Evolutionary conservation across 1,140 invertebrate genomes (phyloP).

Genomic region (Macrocentrus cingulum): DNA sequence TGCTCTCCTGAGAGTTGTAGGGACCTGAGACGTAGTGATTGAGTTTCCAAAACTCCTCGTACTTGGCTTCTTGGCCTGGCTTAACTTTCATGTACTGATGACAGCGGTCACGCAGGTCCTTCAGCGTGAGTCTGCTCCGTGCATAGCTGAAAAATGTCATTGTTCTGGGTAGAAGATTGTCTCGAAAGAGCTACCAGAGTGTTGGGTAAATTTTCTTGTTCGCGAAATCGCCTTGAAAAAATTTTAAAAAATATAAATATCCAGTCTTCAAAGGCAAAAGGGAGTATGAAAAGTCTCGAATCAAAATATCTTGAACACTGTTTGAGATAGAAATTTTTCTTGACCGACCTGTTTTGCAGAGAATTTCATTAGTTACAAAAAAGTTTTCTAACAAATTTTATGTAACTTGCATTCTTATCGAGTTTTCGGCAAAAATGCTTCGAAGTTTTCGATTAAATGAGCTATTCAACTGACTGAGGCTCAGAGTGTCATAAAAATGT

Average conservation of each 20-base stretch:
- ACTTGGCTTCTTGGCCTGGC: slow-evolving; percentile 71
- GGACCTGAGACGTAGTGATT: slow-evolving; percentile 85
- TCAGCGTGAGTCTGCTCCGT: slow-evolving; percentile 77
- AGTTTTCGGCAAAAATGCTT: too few relatives aligned
- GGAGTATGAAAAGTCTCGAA: background rate
- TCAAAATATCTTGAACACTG: too few relatives aligned
- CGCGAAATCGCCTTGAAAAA: slow-evolving; percentile 85
- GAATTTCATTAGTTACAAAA: too few relatives aligned
- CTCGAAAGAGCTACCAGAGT: slow-evolving; percentile 92
- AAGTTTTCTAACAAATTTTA: too few relatives aligned
- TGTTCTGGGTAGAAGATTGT: slow-evolving; percentile 84
- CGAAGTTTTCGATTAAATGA: too few relatives aligned
- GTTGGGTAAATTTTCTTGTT: slow-evolving; percentile 99
- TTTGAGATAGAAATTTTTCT: slow-evolving; percentile 1
- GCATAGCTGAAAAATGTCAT: slow-evolving; percentile 95
- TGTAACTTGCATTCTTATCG: too few relatives aligned
- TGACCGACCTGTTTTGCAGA: too few relatives aligned
- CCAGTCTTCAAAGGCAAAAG: too few relatives aligned
- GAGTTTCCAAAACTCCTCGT: slow-evolving; percentile 84
- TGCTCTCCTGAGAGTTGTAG: slow-evolving; percentile 77
- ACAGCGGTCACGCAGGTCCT: slow-evolving; percentile 73
- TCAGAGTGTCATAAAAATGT: slow-evolving; percentile 81
- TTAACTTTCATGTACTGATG: slow-evolving; percentile 84
- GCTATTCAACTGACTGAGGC: slow-evolving; percentile 83
- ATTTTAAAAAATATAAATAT: slow-evolving; percentile 28